Evolutionary conservation across 2,888 invertebrate genomes (phyloP), one percentile per base, ranked within the genome.

Genomic region (Platycheirus rosarum): DNA sequence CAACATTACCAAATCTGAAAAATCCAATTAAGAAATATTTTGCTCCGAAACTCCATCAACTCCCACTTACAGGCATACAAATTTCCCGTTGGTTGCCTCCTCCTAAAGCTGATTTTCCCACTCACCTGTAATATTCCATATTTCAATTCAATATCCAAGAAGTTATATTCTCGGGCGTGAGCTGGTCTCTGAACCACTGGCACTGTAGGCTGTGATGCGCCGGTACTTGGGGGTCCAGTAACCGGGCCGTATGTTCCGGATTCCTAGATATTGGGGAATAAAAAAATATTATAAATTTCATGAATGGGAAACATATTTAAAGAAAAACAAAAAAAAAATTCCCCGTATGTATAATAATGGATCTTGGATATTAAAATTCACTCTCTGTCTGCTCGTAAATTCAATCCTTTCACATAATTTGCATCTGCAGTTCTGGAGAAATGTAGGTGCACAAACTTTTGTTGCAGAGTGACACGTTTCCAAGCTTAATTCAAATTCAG

Each of bases 91-190:
- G 23, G 35, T 13, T 37, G 8, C 35, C 37, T 55, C 13, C 13
- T 9, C 37, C 1, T 8, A 55, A 37, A 13, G 29, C 11, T 1
- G 0, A 35, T n/a, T 51, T 26, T 16, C 13, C 32, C 32, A 85
- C 89, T 91, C 91, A 97, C 98, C 95, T 98, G 98, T 80, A 97
- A 91, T 85, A 98, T 92, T 85, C 98, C 98, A 89, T 97, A 97
- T 90, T 97, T 97, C 85, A 97, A 93, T 91, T 98, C 98, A 87
- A 98, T 94, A 89, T 98, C 97, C 86, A 97, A 91, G 91, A 98
- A 97, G 87, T 93, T 93, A 91, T 97, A 97, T 88, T 97, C 96
- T 89, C 94, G 94, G 60, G 95, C 93, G 88, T 93, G 93, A 0
- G 93, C 92, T 7, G 95, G 94, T 44, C 93, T 91, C 69, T 91